Conservation (phyloP, 53 echinoderm and acorn worm genomes). For the Arbacia lixula region DNA sequence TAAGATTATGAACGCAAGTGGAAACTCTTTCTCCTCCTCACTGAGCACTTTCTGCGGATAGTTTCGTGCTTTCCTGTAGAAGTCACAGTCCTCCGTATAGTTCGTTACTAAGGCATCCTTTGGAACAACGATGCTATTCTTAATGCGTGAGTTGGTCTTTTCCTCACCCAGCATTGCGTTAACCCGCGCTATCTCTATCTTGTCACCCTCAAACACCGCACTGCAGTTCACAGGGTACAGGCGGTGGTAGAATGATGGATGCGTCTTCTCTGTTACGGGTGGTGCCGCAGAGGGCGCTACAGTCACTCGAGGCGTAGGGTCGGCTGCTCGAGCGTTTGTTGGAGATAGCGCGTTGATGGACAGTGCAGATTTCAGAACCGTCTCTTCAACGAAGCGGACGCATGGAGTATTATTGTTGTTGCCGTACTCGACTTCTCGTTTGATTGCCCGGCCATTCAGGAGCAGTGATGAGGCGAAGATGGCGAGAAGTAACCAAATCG, state of each 20-base stretch:
- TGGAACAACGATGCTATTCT: constrained; percentile 21
- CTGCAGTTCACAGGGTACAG: constrained; percentile 21
- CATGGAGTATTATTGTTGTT: too few relatives aligned
- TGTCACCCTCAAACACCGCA: constrained; percentile 26
- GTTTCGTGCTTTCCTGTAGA: constrained; percentile 44
- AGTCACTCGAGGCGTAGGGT: too few relatives aligned
- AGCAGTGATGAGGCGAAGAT: too few relatives aligned
- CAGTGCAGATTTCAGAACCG: too few relatives aligned
- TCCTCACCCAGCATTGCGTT: neutral
- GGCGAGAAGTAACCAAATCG: too few relatives aligned
- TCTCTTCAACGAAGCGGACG: too few relatives aligned
- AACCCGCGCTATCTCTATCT: neutral
- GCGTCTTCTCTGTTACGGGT: neutral
- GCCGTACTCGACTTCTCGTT: too few relatives aligned
- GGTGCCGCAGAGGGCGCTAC: constrained; percentile 5
- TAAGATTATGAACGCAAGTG: constrained; percentile 74
- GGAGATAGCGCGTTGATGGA: too few relatives aligned
- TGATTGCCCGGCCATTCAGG: too few relatives aligned
- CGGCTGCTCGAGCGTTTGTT: too few relatives aligned
- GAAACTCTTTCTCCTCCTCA: constrained; percentile 63
- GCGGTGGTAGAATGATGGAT: constrained; percentile 7
- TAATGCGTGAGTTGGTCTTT: neutral
- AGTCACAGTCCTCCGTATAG: constrained; percentile 54
- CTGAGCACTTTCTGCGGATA: constrained; percentile 60
- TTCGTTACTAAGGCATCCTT: constrained; percentile 34